These are phyloP conservation scores for Clupea harengus DNA, from an alignment of 2,113 vertebrate genomes.

Conservation along the genomic window DNA sequence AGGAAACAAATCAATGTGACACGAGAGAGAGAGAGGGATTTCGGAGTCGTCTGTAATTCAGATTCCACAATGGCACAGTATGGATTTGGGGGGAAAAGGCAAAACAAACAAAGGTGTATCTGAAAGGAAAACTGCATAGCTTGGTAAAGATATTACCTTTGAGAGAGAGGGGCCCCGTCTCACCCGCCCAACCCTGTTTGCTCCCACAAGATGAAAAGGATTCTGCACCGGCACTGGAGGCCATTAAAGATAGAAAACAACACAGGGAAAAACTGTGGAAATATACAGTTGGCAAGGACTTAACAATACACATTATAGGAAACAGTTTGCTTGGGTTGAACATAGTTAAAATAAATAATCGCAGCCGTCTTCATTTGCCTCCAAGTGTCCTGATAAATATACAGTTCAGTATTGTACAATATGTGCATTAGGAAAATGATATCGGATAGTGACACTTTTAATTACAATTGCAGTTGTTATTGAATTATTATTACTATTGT, in stretches of 20 bases:
- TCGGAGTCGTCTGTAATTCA: neutral
- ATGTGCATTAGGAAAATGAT: slow-evolving; percentile 25
- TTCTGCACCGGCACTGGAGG: neutral
- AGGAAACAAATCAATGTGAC: neutral
- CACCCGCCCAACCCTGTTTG: no score
- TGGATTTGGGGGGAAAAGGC: neutral
- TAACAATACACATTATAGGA: slow-evolving; percentile 1
- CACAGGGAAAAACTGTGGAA: neutral
- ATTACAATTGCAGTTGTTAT: slow-evolving; percentile 30
- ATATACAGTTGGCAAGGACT: slow-evolving; percentile 1
- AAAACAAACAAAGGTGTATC: neutral
- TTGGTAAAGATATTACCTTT: slow-evolving; percentile 10
- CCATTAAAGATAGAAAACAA: neutral
- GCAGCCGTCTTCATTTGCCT: neutral
- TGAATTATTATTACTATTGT: slow-evolving; percentile 22
- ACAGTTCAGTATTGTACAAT: slow-evolving; percentile 25
- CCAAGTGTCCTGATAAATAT: neutral
- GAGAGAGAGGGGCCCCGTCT: neutral
- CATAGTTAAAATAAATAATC: neutral
- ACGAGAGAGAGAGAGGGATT: neutral
- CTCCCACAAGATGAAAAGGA: no score
- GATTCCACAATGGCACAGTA: neutral
- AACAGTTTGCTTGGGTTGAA: neutral
- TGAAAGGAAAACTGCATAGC: neutral
- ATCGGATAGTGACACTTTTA: slow-evolving; percentile 20